Percentiles rank a stretch among this genome's conserved stretches.
Conservation (phyloP, 2,888 invertebrate species). For the Meliscaeva auricollis region DNA sequence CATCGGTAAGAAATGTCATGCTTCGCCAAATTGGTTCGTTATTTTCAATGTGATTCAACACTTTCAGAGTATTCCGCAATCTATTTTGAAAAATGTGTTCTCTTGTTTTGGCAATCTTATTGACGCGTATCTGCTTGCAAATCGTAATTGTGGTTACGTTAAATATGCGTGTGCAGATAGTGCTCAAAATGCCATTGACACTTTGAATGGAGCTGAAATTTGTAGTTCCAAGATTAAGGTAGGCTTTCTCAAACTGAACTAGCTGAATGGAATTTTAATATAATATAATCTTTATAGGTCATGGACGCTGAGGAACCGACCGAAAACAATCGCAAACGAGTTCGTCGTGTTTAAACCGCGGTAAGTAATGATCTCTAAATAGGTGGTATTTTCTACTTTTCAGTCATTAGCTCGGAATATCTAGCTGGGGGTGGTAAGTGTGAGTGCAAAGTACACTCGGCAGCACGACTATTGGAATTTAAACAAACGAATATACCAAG, state of each 20-base stretch:
- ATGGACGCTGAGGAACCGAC: conserved; percentile 92
- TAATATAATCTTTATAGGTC: conserved; percentile 86
- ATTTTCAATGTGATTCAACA: too few species aligned
- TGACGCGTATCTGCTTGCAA: conserved; percentile 94
- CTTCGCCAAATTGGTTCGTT: not conserved
- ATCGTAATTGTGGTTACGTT: conserved; percentile 96
- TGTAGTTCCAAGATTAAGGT: conserved; percentile 90
- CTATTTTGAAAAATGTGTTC: conserved; percentile 93
- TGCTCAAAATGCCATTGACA: conserved; percentile 85
- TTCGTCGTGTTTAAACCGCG: conserved; percentile 82
- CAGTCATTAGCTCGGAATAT: too few species aligned
- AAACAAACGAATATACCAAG: not conserved
- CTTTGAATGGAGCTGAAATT: conserved; percentile 93
- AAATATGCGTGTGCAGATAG: conserved; percentile 91
- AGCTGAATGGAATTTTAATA: not conserved
- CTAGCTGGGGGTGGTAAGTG: conserved; percentile 41
- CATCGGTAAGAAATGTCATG: conserved; percentile 78
- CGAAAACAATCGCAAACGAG: conserved; percentile 82
- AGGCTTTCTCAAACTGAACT: too few species aligned
- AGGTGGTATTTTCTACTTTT: too few species aligned
- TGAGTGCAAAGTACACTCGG: conserved; percentile 2
- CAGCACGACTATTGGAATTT: too few species aligned
- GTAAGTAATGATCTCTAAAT: conserved; percentile 49
- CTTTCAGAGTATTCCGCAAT: conserved; percentile 89
- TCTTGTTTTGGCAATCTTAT: conserved; percentile 95